Percentiles rank a stretch among this genome's conserved stretches.
These are phyloP conservation scores for Platynereis dumerilii DNA, from an alignment of 2,888 invertebrate genomes.

Conservation along the genomic window DNA sequence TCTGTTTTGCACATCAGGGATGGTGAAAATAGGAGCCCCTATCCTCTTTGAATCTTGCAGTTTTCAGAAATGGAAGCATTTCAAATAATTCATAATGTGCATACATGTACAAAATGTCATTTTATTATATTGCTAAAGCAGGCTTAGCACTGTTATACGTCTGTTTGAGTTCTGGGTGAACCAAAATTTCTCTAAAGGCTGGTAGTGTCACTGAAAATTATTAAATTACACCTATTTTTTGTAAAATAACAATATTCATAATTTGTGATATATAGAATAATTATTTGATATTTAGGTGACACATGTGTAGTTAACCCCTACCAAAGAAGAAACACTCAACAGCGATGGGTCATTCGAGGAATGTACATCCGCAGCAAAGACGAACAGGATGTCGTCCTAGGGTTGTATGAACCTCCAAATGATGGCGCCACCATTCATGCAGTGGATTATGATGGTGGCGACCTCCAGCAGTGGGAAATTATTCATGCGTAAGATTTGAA, in stretches of 20 bases:
- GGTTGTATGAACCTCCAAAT: not conserved
- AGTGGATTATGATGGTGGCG: conserved; percentile 4
- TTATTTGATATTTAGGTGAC: not conserved
- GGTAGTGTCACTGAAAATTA: too few relatives aligned
- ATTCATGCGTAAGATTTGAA: not conserved
- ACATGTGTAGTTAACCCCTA: not conserved
- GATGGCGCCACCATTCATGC: conserved; percentile 1
- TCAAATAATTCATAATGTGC: too few relatives aligned
- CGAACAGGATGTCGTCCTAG: conserved; percentile 2
- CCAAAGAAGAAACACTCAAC: conserved; percentile 3
- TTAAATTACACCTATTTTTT: too few relatives aligned
- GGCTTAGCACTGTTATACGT: too few relatives aligned
- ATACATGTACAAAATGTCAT: too few relatives aligned
- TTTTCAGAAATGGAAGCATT: too few relatives aligned
- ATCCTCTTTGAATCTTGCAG: too few relatives aligned
- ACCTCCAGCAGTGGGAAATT: conserved; percentile 1
- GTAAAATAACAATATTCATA: not conserved
- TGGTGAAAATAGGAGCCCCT: too few relatives aligned
- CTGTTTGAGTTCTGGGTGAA: too few relatives aligned
- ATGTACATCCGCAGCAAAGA: not conserved
- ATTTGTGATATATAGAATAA: not conserved
- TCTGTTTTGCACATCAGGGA: too few relatives aligned
- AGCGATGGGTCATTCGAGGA: conserved; percentile 3
- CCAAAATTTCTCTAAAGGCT: too few relatives aligned
- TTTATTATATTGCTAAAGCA: too few relatives aligned